A percentile compares a stretch with the other conserved stretches of the same genome.
Evolutionary conservation across 2,113 vertebrate genomes (phyloP).

Genomic region (Rynchops niger): DNA sequence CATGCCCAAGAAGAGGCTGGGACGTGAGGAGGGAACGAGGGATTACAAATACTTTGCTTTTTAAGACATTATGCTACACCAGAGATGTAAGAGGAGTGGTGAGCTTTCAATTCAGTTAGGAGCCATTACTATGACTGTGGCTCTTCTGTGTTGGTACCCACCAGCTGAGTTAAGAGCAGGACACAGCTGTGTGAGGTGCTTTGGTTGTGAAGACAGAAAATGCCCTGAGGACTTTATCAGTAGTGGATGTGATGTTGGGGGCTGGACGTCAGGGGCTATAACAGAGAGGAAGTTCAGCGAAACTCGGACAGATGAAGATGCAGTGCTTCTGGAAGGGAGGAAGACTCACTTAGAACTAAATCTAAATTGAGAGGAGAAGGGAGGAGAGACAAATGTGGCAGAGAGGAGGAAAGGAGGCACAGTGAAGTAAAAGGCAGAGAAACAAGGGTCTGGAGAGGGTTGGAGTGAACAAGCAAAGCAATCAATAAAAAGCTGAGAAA

Average conservation of each 20-base stretch:
- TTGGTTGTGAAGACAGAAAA: neutral
- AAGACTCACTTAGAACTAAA: neutral
- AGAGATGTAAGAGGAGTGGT: neutral
- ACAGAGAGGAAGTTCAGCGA: neutral
- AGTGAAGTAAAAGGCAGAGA: neutral
- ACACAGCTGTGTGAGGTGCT: neutral
- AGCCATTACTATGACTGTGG: rapidly evolving
- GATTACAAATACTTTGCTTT: neutral
- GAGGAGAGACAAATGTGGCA: neutral
- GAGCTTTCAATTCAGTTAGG: neutral
- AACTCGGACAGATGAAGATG: neutral
- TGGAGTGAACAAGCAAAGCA: neutral
- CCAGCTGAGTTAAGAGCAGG: neutral
- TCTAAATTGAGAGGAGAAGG: neutral
- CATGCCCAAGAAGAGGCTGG: neutral
- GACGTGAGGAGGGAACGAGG: neutral
- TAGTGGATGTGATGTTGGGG: neutral
- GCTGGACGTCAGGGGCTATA: neutral
- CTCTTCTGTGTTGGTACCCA: neutral
- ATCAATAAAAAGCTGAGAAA: neutral
- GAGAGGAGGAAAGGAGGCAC: neutral
- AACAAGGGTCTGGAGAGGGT: neutral
- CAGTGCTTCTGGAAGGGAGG: neutral
- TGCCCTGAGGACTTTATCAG: neutral
- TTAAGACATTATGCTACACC: neutral